Percentiles rank a stretch among this genome's conserved stretches.
Conservation (phyloP, 2,797 vertebrate species). For the Adelosebastes latens region DNA sequence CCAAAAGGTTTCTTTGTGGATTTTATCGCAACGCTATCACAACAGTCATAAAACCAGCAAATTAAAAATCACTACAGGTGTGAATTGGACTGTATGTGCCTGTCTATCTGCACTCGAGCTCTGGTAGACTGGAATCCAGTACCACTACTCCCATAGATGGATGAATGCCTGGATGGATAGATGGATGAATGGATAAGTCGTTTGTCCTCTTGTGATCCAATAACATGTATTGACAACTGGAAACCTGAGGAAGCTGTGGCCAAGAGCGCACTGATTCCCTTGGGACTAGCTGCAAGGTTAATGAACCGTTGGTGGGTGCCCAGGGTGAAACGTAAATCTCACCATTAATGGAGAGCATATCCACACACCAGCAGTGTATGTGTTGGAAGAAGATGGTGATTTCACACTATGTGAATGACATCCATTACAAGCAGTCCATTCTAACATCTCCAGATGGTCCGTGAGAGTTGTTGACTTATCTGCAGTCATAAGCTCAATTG, state of each 20-base stretch:
- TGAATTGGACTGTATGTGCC: neutral
- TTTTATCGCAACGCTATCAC: neutral
- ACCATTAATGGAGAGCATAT: conserved; percentile 16
- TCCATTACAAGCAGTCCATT: conserved; percentile 11
- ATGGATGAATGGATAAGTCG: neutral
- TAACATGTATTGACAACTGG: conserved; percentile 25
- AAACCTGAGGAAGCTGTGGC: neutral
- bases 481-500: conserved; percentile 53
- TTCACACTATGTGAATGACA: conserved; percentile 38
- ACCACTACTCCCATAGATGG: neutral
- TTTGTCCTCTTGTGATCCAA: neutral
- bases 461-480: conserved; percentile 61
- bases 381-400: conserved; percentile 26
- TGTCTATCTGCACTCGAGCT: neutral
- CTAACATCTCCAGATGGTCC: conserved; percentile 54
- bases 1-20: neutral
- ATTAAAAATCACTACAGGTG: neutral
- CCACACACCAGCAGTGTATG: conserved; percentile 3
- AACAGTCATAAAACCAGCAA: neutral
- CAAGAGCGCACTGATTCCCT: neutral
- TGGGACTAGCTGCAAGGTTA: neutral
- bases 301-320: conserved; percentile 10
- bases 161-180: neutral
- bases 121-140: neutral
- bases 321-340: conserved; percentile 2